Conservation (phyloP, 1,140 invertebrate genomes). For the Drosophila aff. region DNA sequence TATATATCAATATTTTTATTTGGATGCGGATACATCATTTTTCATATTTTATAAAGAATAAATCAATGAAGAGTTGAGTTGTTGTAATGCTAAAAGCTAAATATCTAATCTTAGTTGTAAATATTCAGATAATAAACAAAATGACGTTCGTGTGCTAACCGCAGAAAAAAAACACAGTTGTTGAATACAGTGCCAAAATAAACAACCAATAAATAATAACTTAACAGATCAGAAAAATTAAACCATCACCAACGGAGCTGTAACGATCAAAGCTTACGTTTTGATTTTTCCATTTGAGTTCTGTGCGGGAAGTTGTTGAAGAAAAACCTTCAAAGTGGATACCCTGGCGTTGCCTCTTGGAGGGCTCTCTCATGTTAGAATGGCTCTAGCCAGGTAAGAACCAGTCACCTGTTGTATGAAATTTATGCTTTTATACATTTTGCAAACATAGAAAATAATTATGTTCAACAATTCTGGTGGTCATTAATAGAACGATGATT, state of each 20-base stretch:
- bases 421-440: not conserved
- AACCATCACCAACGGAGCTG: constrained; percentile 3
- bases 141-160: constrained; percentile 53
- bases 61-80: constrained; percentile 9
- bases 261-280: constrained; percentile 29
- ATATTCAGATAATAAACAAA: constrained; percentile 23
- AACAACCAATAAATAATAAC: constrained; percentile 1
- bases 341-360: constrained; percentile 86
- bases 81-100: constrained; percentile 12
- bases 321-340: constrained; percentile 86
- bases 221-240: not conserved
- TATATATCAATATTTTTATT: not conserved
- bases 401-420: too few relatives aligned
- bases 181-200: constrained; percentile 32
- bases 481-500: not conserved
- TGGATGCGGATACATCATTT: constrained; percentile 1
- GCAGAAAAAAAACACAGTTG: constrained; percentile 2
- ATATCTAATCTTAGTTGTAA: not conserved
- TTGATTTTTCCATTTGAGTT: constrained; percentile 51
- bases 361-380: constrained; percentile 88
- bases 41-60: constrained; percentile 4
- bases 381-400: constrained; percentile 88
- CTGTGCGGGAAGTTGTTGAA: constrained; percentile 33
- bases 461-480: not conserved
- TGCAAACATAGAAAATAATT: not conserved